Evolutionary conservation across 2,113 vertebrate species (phyloP).

Genomic region (Cephalopholis sonnerati): DNA sequence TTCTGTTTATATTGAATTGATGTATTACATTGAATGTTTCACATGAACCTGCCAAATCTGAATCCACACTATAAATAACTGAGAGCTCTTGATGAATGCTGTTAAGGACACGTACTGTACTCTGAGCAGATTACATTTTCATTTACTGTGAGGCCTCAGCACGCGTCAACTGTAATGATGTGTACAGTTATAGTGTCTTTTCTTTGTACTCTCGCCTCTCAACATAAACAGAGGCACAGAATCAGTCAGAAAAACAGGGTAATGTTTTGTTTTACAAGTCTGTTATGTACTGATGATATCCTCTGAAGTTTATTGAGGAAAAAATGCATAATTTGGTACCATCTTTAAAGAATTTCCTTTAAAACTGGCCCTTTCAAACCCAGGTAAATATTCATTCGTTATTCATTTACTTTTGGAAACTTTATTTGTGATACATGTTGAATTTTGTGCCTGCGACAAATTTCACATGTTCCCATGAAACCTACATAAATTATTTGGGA

Average conservation of each 20-base stretch:
- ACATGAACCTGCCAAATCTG: background rate
- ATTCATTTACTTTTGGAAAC: background rate
- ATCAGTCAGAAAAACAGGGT: background rate
- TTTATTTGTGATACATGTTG: background rate
- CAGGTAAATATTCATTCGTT: background rate
- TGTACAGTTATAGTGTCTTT: constrained; percentile 54
- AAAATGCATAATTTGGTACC: background rate
- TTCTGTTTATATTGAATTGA: background rate
- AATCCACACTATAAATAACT: background rate
- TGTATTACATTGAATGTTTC: background rate
- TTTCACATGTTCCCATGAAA: background rate
- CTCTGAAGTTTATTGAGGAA: background rate
- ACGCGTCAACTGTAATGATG: constrained; percentile 38
- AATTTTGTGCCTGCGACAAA: background rate
- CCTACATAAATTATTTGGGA: too few species aligned
- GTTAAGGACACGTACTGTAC: background rate
- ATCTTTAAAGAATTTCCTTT: background rate
- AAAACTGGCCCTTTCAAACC: background rate
- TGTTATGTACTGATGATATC: background rate
- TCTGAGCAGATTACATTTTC: background rate
- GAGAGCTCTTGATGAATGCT: background rate
- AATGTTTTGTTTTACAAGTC: background rate
- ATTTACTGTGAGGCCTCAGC: background rate
- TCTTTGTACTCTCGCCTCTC: background rate
- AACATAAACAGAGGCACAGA: constrained; percentile 5